Evolutionary conservation across 2,888 invertebrate species (phyloP).

Genomic region (Pterobdella sp.): DNA sequence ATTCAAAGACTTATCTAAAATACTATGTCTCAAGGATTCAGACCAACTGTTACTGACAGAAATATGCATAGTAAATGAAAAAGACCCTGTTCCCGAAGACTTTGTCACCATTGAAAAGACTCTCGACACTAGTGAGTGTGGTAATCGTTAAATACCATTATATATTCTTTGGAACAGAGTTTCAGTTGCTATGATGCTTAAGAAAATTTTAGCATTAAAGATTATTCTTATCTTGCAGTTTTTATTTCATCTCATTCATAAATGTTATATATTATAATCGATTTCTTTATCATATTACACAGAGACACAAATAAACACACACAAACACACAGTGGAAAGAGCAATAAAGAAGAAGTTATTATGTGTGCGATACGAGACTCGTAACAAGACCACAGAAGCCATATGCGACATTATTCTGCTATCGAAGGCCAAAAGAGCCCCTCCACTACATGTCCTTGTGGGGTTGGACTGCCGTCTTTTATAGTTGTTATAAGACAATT

Average conservation of each 20-base stretch:
- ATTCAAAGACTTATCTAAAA: too few relatives aligned
- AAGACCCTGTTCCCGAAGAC: neutral
- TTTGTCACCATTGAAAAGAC: neutral
- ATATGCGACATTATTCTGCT: constrained; percentile 4
- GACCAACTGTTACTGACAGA: neutral
- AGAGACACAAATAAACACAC: neutral
- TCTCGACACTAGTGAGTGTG: constrained; percentile 9
- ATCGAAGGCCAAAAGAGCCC: constrained; percentile 5
- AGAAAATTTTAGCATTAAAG: neutral
- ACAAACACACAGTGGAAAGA: neutral
- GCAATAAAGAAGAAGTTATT: neutral
- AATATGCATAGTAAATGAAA: constrained; percentile 3
- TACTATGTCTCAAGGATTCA: too few relatives aligned
- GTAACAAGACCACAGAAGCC: neutral
- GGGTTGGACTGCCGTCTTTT: neutral
- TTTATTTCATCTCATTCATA: neutral
- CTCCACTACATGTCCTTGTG: neutral
- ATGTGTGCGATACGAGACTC: neutral
- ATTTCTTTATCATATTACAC: neutral
- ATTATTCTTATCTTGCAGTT: neutral
- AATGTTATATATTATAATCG: neutral
- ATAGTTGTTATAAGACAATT: too few relatives aligned
- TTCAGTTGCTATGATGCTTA: neutral
- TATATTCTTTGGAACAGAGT: too few relatives aligned
- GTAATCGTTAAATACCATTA: too few relatives aligned